These are phyloP conservation scores for Orestias chungarensis DNA, from an alignment of 2,797 vertebrate genomes.

Conservation along the genomic window DNA sequence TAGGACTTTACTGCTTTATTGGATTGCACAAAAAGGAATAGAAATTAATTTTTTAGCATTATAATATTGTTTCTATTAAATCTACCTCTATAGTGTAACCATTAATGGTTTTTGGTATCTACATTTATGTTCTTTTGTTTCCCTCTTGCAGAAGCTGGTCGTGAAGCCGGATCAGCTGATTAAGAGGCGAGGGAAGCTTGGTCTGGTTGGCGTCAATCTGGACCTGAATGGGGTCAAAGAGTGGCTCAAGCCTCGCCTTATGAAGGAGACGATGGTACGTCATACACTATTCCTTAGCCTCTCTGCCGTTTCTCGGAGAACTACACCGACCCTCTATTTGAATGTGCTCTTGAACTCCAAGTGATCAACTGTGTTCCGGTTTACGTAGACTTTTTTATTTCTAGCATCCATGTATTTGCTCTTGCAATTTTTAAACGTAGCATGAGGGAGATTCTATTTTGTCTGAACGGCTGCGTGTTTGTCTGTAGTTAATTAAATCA, in stretches of 20 bases:
- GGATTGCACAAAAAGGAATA: not conserved
- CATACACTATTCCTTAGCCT: constrained; percentile 7
- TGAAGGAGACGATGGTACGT: constrained; percentile 88
- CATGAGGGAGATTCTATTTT: constrained; percentile 9
- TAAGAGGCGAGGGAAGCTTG: constrained; percentile 96
- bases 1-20: not conserved
- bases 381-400: constrained; percentile 9
- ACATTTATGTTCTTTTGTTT: not conserved
- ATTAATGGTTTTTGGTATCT: not conserved
- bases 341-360: constrained; percentile 10
- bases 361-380: constrained; percentile 17
- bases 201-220: constrained; percentile 91
- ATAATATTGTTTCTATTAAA: not conserved
- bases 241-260: constrained; percentile 90
- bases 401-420: constrained; percentile 3
- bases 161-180: constrained; percentile 98
- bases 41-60: not conserved
- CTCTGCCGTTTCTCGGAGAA: constrained; percentile 8
- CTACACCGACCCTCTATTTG: constrained; percentile 7
- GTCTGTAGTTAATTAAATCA: constrained; percentile 35
- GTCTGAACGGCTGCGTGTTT: constrained; percentile 12
- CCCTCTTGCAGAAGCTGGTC: constrained; percentile 83
- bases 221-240: constrained; percentile 87
- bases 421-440: constrained; percentile 11
- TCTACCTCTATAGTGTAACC: not conserved